phyloP scores from a whole-genome alignment of 2,113 vertebrate genomes.

The Catharus bicknelli region DNA sequence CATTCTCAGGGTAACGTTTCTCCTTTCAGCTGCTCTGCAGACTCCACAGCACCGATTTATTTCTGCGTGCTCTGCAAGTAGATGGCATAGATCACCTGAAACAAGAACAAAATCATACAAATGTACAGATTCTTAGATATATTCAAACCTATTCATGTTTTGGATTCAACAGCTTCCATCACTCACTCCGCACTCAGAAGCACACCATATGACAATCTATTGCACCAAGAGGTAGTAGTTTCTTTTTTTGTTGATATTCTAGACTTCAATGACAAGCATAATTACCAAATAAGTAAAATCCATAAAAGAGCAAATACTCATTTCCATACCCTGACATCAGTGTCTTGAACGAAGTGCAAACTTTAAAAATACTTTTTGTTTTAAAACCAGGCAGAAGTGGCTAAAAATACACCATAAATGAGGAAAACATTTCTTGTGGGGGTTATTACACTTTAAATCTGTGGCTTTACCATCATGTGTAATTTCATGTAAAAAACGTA shows the following conservation, averaged over 20 bases:
- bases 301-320: background rate
- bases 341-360: background rate
- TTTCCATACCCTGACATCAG: background rate
- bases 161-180: background rate
- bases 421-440: conserved; percentile 46
- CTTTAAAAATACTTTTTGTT: conserved; percentile 4
- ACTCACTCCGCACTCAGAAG: fast-evolving
- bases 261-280: background rate
- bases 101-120: conserved; percentile 47
- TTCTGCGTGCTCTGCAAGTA: background rate
- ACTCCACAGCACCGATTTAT: background rate
- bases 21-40: background rate
- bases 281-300: conserved; percentile 18
- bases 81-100: conserved; percentile 64
- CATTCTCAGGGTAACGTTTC: conserved; percentile 16
- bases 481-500: conserved; percentile 59
- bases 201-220: background rate
- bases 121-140: background rate
- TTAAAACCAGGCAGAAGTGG: conserved; percentile 14
- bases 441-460: conserved; percentile 50
- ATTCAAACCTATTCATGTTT: background rate
- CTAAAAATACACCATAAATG: conserved; percentile 22
- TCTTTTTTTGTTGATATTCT: background rate
- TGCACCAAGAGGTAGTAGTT: background rate
- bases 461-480: conserved; percentile 51